These are phyloP conservation scores for Synergus laeviventris DNA, from an alignment of 2,888 invertebrate species.

Conservation along the genomic window DNA sequence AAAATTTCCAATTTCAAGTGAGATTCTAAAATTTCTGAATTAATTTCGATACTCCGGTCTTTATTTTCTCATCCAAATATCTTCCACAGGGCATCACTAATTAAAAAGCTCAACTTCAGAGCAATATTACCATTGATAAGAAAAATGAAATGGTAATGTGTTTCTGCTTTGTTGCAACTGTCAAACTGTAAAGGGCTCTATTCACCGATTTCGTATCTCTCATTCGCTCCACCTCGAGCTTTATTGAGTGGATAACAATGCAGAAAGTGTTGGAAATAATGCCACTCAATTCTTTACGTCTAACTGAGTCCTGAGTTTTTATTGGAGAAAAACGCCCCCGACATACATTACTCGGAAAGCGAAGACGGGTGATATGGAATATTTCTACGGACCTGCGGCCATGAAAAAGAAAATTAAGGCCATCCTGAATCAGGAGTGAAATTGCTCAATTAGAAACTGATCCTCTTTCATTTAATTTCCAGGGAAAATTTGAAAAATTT, in stretches of 20 bases:
- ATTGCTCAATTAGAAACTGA: neutral
- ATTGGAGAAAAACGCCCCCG: neutral
- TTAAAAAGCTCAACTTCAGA: neutral
- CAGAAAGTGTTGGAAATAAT: conserved; percentile 17
- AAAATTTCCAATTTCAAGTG: no score
- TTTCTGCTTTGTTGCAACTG: neutral
- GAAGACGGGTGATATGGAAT: neutral
- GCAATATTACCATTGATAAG: neutral
- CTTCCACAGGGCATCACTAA: neutral
- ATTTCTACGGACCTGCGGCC: neutral
- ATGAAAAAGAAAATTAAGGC: neutral
- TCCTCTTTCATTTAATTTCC: neutral
- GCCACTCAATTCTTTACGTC: conserved; percentile 19
- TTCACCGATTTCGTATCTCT: neutral
- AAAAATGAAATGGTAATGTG: neutral
- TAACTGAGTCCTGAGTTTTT: neutral
- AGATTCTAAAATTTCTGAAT: no score
- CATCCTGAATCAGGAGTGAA: neutral
- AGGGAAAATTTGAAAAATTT: neutral
- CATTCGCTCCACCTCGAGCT: conserved; percentile 1
- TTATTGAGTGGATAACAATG: conserved; percentile 22
- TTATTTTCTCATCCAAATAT: no score
- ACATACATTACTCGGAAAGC: neutral
- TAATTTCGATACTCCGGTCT: no score
- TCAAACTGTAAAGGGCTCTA: neutral